Evolutionary conservation across 2,113 vertebrate species (phyloP), one percentile per base, ranked within the genome.

Genomic region (Gavia stellata): DNA sequence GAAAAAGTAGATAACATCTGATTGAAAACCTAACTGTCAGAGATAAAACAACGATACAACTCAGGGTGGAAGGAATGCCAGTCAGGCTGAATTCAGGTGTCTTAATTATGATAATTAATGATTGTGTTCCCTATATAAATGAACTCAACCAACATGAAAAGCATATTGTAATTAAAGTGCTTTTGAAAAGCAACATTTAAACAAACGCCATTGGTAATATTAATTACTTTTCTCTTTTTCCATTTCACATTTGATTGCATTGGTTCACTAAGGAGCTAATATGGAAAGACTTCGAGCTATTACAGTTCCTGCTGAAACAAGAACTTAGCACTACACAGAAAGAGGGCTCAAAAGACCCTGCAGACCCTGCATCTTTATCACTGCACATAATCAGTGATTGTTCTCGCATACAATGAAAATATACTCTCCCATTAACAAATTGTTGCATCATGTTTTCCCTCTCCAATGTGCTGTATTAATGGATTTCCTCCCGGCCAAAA

Each of bases 101-200:
- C 97, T 98, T 98, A 98, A 98, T 98, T 98, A 98, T 98, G 97
- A 97, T 98, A 98, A 98, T 98, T 98, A 98, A 98, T 98, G 94
- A 98, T 98, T 98, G 97, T 98, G 98, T 98, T 98, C 96, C 83
- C 93, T 95, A 75, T 88, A 97, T 96, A 98, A 98, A 98, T 97
- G 97, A 98, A 98, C 96, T 97, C 98, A 97, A 91, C 97, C 96
- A 98, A 98, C 95, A 98, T 96, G 95, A 97, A 98, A 98, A 98
- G 97, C 97, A 97, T 98, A 98, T 97, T 98, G 96, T 97, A 98
- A 98, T 98, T 98, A 97, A 98, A 97, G 86, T 93, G 92, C 96
- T 97, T 98, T 96, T 97, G 95, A 97, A 97, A 97, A 97, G 90
- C 90, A 95, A 97, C 97, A 96, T 98, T 98, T 97, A 98, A 98